phyloP scores from a whole-genome alignment of 2,797 vertebrate species.

The Rhinichthys osculus region DNA sequence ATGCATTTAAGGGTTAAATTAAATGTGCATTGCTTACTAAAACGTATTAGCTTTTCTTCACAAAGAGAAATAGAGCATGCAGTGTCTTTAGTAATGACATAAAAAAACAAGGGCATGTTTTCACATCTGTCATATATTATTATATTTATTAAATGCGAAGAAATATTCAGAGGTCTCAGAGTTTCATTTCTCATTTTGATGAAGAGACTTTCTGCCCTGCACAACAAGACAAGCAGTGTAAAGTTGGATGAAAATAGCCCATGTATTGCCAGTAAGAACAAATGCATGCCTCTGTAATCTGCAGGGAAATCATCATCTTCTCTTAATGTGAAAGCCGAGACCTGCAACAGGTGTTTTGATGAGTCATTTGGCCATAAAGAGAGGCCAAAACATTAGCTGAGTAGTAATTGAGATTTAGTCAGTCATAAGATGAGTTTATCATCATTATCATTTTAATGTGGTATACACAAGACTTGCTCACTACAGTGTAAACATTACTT shows the following conservation, averaged over 20 bases:
- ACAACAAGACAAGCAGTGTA: constrained; percentile 56
- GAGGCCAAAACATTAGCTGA: background rate
- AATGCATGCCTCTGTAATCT: constrained; percentile 69
- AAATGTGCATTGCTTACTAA: background rate
- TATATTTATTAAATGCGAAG: background rate
- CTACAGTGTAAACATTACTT: background rate
- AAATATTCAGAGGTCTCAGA: background rate
- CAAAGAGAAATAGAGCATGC: background rate
- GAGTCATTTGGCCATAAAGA: constrained; percentile 33
- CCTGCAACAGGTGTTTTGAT: constrained; percentile 53
- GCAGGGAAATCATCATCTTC: constrained; percentile 55
- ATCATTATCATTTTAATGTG: background rate
- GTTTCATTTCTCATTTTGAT: constrained; percentile 9
- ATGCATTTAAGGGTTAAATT: background rate
- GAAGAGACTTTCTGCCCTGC: constrained; percentile 33
- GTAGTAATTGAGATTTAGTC: constrained; percentile 13
- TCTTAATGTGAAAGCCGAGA: constrained; percentile 61
- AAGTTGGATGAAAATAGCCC: constrained; percentile 65
- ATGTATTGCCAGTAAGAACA: constrained; percentile 67
- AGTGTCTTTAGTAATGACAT: background rate
- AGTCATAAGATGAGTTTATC: background rate
- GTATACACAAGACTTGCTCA: background rate
- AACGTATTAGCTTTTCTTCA: background rate
- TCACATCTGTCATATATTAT: no score
- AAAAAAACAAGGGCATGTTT: background rate